A percentile compares a stretch with the other conserved stretches of the same genome.
Evolutionary conservation across 2,113 vertebrate species (phyloP).

Genomic region (Apteryx owenii): DNA sequence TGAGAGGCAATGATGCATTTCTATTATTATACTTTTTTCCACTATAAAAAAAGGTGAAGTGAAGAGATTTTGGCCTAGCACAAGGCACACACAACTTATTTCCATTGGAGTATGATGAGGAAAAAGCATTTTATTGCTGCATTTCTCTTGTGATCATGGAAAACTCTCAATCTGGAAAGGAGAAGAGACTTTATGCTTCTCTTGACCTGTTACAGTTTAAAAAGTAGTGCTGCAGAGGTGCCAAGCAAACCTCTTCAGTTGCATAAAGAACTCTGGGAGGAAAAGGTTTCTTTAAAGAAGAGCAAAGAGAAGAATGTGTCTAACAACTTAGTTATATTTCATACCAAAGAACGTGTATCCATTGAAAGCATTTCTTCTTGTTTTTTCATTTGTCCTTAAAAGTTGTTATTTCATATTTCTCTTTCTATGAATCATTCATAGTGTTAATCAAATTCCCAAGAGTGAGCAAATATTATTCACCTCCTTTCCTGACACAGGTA

Average conservation of each 20-base stretch:
- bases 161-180: not conserved
- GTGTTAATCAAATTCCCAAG: not conserved
- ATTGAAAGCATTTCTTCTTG: not conserved
- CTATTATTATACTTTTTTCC: too few species aligned
- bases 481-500: slow-evolving; percentile 32
- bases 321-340: not conserved
- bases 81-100: not conserved
- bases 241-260: not conserved
- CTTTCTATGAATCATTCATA: slow-evolving; percentile 27
- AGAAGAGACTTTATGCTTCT: not conserved
- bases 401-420: not conserved
- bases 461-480: slow-evolving; percentile 55
- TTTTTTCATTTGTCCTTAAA: slow-evolving; percentile 7
- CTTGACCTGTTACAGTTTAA: not conserved
- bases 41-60: not conserved
- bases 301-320: not conserved
- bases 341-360: not conserved
- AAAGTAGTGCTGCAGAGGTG: not conserved
- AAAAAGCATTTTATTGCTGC: not conserved
- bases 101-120: not conserved
- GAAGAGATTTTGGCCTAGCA: not conserved
- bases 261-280: not conserved
- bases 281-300: not conserved
- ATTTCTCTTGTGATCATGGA: not conserved
- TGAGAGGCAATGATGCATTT: not conserved